Conservation (phyloP, 2,888 invertebrate genomes). For the Archips crataeganus region DNA sequence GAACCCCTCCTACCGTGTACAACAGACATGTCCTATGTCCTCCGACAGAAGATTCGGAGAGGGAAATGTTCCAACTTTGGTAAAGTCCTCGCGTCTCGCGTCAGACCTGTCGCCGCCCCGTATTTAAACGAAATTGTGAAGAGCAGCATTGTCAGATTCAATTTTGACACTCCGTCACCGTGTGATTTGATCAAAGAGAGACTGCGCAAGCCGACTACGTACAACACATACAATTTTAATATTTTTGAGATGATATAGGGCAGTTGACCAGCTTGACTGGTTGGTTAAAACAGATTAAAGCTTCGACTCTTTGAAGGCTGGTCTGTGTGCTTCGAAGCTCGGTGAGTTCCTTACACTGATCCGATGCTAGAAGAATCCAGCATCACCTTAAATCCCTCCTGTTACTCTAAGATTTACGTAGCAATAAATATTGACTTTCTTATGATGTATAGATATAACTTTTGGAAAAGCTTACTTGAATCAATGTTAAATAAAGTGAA, state of each 20-base stretch:
- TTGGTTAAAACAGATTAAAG: not conserved
- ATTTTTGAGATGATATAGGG: slow-evolving; percentile 37
- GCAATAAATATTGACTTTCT: not conserved
- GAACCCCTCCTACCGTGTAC: slow-evolving; percentile 59
- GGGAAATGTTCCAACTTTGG: slow-evolving; percentile 71
- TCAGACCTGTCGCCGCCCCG: slow-evolving; percentile 65
- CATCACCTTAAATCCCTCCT: not conserved
- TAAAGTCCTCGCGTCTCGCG: slow-evolving; percentile 64
- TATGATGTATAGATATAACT: too few relatives aligned
- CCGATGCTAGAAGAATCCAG: not conserved
- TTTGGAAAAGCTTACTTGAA: too few relatives aligned
- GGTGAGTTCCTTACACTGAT: not conserved
- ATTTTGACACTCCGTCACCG: slow-evolving; percentile 71
- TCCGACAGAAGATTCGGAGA: slow-evolving; percentile 57
- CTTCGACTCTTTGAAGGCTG: not conserved
- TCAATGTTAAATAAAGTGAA: too few relatives aligned
- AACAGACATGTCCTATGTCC: slow-evolving; percentile 70
- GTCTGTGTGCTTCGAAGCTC: not conserved
- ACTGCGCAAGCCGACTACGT: slow-evolving; percentile 52
- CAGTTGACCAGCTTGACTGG: not conserved
- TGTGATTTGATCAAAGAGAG: slow-evolving; percentile 70
- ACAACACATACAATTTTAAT: slow-evolving; percentile 39
- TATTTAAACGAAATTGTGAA: slow-evolving; percentile 59
- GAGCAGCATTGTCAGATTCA: slow-evolving; percentile 60
- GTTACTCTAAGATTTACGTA: not conserved